Evolutionary conservation across 2,797 vertebrate species (phyloP).

Genomic region (Scarus forsteni): DNA sequence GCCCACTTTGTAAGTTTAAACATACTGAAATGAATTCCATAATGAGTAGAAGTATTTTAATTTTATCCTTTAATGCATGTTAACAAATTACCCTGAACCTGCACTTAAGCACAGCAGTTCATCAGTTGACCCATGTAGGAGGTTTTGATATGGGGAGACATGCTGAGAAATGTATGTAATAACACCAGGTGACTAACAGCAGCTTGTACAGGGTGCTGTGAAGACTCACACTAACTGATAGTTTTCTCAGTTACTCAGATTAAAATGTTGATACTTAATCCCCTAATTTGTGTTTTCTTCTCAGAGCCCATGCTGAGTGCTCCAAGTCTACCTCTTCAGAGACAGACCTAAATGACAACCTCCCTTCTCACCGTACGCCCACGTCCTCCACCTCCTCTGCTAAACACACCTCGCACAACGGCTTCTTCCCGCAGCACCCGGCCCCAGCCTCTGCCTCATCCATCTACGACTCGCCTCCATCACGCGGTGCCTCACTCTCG

Average conservation of each 20-base stretch:
- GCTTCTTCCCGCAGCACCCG: slow-evolving; percentile 87
- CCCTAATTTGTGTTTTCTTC: slow-evolving; percentile 33
- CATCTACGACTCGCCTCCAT: slow-evolving; percentile 93
- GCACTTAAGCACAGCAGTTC: neutral
- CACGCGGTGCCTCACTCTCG: slow-evolving; percentile 85
- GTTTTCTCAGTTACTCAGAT: slow-evolving; percentile 15
- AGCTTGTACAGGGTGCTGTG: slow-evolving; percentile 24
- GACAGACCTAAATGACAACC: slow-evolving; percentile 98
- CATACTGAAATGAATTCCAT: too few relatives aligned
- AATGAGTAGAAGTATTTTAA: slow-evolving; percentile 9
- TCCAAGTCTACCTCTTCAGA: slow-evolving; percentile 94
- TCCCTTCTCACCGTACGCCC: slow-evolving; percentile 91
- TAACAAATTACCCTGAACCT: slow-evolving; percentile 3
- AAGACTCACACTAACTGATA: neutral
- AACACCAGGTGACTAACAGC: slow-evolving; percentile 20
- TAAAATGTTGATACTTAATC: slow-evolving; percentile 16
- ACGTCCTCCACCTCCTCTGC: slow-evolving; percentile 85
- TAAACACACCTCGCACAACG: slow-evolving; percentile 91
- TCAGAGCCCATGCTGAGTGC: slow-evolving; percentile 89
- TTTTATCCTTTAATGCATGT: slow-evolving; percentile 46
- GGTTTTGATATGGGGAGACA: slow-evolving; percentile 5
- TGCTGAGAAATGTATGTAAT: slow-evolving; percentile 2
- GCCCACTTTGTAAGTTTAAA: too few relatives aligned
- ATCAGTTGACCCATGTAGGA: neutral
- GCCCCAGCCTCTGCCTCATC: slow-evolving; percentile 81